Evolutionary conservation across 2,113 vertebrate genomes (phyloP).

Genomic region (Ondatra zibethicus): DNA sequence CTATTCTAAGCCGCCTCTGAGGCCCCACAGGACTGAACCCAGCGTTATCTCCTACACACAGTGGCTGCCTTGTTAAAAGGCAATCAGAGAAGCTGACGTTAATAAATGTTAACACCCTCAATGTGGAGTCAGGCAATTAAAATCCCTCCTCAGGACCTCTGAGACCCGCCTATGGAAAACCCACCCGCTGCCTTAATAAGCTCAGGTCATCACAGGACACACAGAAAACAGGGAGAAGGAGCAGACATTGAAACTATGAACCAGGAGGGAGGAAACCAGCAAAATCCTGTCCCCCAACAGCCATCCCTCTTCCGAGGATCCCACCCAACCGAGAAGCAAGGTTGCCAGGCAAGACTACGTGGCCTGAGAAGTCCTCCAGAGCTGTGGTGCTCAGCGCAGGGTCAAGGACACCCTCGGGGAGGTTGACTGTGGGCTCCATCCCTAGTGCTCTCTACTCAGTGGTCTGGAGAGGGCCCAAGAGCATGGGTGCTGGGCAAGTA

Average conservation of each 20-base stretch:
- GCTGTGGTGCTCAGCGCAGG: not conserved
- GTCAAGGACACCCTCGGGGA: not conserved
- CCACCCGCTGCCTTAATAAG: conserved; percentile 68
- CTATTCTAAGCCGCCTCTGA: conserved; percentile 91
- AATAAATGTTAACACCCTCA: conserved; percentile 93
- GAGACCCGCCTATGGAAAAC: conserved; percentile 84
- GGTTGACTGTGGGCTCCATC: not conserved
- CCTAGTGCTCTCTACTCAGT: too few species aligned
- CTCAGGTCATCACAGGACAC: conserved; percentile 53
- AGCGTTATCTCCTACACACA: conserved; percentile 92
- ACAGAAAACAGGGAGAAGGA: conserved; percentile 50
- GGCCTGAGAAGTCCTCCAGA: not conserved
- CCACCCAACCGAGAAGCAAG: not conserved
- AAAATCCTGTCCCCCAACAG: not conserved
- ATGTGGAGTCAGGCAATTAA: conserved; percentile 91
- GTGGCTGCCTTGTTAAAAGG: conserved; percentile 94
- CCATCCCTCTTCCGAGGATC: not conserved
- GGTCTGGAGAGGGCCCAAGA: too few species aligned
- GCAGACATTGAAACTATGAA: conserved; percentile 28
- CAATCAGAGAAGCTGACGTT: conserved; percentile 94
- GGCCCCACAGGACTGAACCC: conserved; percentile 86
- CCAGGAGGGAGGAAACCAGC: not conserved
- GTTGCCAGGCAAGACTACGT: not conserved
- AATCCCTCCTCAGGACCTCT: conserved; percentile 83
- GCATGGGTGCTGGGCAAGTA: not conserved